A percentile compares a stretch with the other conserved stretches of the same genome.
Conservation (phyloP, 2,113 vertebrate species). For the Forbesichthys papilliferus region DNA sequence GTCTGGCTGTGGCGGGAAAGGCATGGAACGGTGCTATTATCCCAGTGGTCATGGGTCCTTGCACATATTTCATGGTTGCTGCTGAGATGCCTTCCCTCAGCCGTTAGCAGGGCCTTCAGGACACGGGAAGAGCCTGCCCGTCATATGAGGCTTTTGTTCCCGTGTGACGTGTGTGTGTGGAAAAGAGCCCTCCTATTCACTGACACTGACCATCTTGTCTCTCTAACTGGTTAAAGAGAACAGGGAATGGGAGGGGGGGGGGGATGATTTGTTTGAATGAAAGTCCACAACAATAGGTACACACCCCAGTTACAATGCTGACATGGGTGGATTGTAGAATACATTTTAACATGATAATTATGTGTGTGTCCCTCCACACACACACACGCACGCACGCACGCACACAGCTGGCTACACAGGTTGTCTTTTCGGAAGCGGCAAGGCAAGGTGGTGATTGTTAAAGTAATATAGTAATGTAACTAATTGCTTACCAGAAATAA, state of each 20-base stretch:
- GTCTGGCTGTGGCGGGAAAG: slow-evolving; percentile 15
- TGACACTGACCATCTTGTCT: slow-evolving; percentile 26
- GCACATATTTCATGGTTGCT: slow-evolving; percentile 77
- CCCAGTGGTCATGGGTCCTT: slow-evolving; percentile 73
- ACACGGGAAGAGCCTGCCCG: slow-evolving; percentile 44
- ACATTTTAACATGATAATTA: neutral
- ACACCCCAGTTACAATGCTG: neutral
- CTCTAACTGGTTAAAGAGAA: slow-evolving; percentile 30
- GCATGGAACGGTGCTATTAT: slow-evolving; percentile 58
- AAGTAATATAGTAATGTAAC: too few species aligned
- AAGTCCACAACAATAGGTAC: too few species aligned
- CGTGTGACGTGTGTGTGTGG: slow-evolving; percentile 38
- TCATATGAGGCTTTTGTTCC: slow-evolving; percentile 65
- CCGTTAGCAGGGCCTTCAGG: slow-evolving; percentile 59
- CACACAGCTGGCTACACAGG: slow-evolving; percentile 6
- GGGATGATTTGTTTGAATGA: too few species aligned
- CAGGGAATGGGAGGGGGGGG: neutral
- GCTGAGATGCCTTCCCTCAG: slow-evolving; percentile 64
- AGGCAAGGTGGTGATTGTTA: too few species aligned
- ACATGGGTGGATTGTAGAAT: neutral
- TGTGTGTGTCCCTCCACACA: neutral
- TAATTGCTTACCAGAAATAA: too few species aligned
- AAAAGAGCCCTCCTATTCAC: slow-evolving; percentile 16
- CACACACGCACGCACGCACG: slow-evolving; percentile 17
- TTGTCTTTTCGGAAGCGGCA: too few species aligned